These are phyloP conservation scores for Oxycera nigricornis DNA, from an alignment of 2,888 invertebrate species.

Conservation along the genomic window DNA sequence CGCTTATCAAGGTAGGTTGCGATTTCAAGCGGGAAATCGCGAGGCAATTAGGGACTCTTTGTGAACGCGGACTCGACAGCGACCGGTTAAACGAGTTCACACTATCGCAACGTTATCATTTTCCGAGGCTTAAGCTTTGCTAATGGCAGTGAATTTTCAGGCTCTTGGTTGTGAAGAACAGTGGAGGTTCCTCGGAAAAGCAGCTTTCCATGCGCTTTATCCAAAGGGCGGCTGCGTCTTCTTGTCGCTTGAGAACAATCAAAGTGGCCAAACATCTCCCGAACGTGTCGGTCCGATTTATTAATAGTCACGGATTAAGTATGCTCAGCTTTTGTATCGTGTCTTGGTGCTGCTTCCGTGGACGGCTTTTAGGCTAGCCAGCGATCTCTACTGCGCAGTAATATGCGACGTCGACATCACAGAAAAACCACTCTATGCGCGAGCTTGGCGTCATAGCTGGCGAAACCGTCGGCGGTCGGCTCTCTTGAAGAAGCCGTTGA, in stretches of 20 bases:
- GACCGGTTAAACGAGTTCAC: constrained; percentile 5
- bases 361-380: background rate
- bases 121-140: background rate
- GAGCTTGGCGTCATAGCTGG: background rate
- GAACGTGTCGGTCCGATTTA: too few species aligned
- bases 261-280: too few species aligned
- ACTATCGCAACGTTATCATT: background rate
- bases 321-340: too few species aligned
- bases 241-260: too few species aligned
- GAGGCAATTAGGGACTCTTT: background rate
- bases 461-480: background rate
- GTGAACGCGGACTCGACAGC: background rate
- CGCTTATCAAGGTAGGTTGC: constrained; percentile 54
- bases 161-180: too few species aligned
- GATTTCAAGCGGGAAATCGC: background rate
- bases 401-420: constrained; percentile 9
- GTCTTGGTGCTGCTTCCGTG: constrained; percentile 8
- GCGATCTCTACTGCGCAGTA: constrained; percentile 17
- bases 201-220: too few species aligned
- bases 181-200: too few species aligned
- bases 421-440: background rate
- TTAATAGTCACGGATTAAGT: too few species aligned
- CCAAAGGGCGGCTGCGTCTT: too few species aligned
- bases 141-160: too few species aligned
- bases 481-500: background rate